Percentiles rank a stretch among this genome's conserved stretches.
phyloP scores from a whole-genome alignment of 2,797 vertebrate species.

The Leptoclinus maculatus region DNA sequence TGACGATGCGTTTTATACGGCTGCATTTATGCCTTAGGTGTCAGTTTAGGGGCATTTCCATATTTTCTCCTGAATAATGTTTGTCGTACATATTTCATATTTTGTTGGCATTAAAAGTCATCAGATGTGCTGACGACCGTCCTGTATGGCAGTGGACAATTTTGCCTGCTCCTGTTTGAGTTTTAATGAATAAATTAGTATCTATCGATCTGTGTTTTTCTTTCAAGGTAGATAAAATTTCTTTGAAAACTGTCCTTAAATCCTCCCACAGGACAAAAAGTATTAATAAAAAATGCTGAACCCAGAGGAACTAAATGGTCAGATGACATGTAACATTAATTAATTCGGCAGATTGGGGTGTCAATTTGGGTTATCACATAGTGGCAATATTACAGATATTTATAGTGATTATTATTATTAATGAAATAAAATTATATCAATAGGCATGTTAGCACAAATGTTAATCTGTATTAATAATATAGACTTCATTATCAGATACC shows the following conservation, averaged over 20 bases:
- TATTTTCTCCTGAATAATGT: not conserved
- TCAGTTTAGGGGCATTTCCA: not conserved
- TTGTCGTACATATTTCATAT: conserved; percentile 3
- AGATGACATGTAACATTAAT: not conserved
- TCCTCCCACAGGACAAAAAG: not conserved
- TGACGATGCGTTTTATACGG: not conserved
- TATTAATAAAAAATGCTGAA: not conserved
- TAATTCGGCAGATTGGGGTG: not conserved
- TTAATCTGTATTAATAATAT: not conserved
- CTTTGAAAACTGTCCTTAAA: not conserved
- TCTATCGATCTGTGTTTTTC: not conserved
- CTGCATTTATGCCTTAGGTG: not conserved
- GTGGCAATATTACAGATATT: not conserved
- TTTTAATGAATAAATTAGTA: not conserved
- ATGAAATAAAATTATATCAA: not conserved
- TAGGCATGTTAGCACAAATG: not conserved
- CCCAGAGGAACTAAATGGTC: not conserved
- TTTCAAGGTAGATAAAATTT: not conserved
- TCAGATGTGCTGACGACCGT: not conserved
- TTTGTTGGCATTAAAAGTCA: not conserved
- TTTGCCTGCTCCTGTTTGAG: not conserved
- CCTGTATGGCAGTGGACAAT: not conserved
- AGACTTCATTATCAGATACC: not conserved
- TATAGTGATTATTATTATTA: not conserved
- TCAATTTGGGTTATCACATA: not conserved